Base-by-base conservation (phyloP, 2,888 invertebrate species). In the Melolontha melolontha region DNA sequence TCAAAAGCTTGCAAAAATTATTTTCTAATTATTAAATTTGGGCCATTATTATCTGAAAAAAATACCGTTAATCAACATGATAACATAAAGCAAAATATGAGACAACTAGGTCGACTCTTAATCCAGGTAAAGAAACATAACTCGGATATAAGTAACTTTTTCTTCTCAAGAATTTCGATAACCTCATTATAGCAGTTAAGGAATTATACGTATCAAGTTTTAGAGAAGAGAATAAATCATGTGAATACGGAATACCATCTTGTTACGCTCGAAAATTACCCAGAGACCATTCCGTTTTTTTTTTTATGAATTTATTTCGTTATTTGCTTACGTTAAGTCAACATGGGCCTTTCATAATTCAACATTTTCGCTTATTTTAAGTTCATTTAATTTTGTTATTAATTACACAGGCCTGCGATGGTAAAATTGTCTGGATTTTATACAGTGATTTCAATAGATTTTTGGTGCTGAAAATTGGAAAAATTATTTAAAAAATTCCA, bases 21-120 rank as follows among this genome's bases (percentile, higher is more conserved):
- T 47, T 16, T 22, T 22, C n/a, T 69, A 10, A 66, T 69, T 50
- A 59, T 69, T 44, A 42, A 44, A 42, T 62, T 66, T 14, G 66
- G 62, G 2, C 51, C 69, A 5, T 41, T 69, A 34, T 34, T 41
- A 10, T 69, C 49, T 49, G 66, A 69, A 42, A 69, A 69, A 65
- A 66, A 62, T 52, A 62, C 52, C 10, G 42, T 12, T 7, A 54
- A 65, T 1, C 69, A 69, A 62, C n/a, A 8, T 22, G 69, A 66
- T 27, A 14, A 66, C 5, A 66, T 65, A 34, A 27, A 66, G 2
- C 69, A 66, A 47, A 47, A 17, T 6, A 69, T 66, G 69, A 16
- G 66, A 12, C 69, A 69, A 49, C 67, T 68, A 1, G 49, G 40
- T 12, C 29, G 52, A 54, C 34, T 67, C 1, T 44, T 22, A 16